Evolutionary conservation across 2,888 invertebrate species (phyloP).

Genomic region (Trimorus sp.): DNA sequence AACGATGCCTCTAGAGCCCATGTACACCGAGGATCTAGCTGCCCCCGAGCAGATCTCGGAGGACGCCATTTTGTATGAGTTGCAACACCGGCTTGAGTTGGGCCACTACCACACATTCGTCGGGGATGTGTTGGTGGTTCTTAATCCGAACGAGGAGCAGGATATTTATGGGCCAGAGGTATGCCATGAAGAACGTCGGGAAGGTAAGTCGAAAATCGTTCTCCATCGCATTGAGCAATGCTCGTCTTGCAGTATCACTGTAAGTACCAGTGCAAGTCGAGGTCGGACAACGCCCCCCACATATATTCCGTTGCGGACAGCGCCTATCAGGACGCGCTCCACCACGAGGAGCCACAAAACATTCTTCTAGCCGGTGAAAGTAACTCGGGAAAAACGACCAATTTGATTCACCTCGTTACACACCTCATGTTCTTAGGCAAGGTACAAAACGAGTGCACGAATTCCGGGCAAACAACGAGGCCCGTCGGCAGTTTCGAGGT

Average conservation of each 20-base stretch:
- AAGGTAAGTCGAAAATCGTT: background rate
- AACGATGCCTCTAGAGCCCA: conserved; percentile 84
- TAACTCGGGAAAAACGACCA: conserved; percentile 95
- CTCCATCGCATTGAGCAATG: background rate
- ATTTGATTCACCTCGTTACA: conserved; percentile 89
- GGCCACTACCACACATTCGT: conserved; percentile 89
- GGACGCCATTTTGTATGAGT: conserved; percentile 86
- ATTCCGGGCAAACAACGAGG: no score
- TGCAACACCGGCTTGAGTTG: conserved; percentile 86
- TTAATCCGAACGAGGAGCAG: conserved; percentile 90
- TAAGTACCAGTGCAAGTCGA: conserved; percentile 91
- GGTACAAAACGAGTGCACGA: conserved; percentile 78
- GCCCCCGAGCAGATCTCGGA: conserved; percentile 89
- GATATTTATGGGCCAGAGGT: conserved; percentile 84
- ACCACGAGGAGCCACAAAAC: conserved; percentile 92
- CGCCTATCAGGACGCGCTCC: conserved; percentile 94
- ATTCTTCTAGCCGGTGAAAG: conserved; percentile 95
- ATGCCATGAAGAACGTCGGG: background rate
- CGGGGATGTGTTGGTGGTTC: conserved; percentile 89
- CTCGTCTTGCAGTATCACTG: conserved; percentile 85
- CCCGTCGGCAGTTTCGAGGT: no score
- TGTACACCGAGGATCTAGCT: conserved; percentile 92
- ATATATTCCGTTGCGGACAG: conserved; percentile 94
- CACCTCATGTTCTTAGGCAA: conserved; percentile 92
- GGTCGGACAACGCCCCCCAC: conserved; percentile 95